phyloP scores from a whole-genome alignment of 1,140 invertebrate genomes.

The Callitettix versicolor region DNA sequence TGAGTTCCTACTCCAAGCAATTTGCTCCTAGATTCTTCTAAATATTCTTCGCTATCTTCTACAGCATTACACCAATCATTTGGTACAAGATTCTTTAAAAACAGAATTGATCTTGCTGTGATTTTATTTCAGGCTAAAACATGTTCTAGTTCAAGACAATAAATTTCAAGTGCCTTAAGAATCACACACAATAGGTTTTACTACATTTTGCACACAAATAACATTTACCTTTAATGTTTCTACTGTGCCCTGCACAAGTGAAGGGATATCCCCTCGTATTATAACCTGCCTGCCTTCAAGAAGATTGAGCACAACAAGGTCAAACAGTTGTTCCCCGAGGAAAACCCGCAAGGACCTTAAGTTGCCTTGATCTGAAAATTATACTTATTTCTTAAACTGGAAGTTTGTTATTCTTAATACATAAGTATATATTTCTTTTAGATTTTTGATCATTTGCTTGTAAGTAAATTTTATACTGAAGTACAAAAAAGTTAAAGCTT shows the following conservation, averaged over 20 bases:
- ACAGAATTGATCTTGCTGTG: too few species aligned
- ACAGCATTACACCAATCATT: conserved; percentile 14
- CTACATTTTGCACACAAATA: too few species aligned
- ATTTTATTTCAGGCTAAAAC: too few species aligned
- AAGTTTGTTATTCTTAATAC: too few species aligned
- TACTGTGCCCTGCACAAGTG: neutral
- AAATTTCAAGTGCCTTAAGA: too few species aligned
- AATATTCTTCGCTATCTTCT: conserved; percentile 18
- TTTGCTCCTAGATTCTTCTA: conserved; percentile 15
- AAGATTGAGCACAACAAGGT: neutral
- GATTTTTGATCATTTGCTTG: too few species aligned
- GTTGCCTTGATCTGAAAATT: conserved; percentile 2
- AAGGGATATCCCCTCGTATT: conserved; percentile 9
- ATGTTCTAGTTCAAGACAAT: too few species aligned
- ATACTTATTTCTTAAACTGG: too few species aligned
- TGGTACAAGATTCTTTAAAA: conserved; percentile 15
- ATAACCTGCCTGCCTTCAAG: conserved; percentile 12
- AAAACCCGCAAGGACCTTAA: conserved; percentile 6
- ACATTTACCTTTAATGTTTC: conserved; percentile 8
- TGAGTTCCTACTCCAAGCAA: conserved; percentile 19
- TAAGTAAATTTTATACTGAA: neutral
- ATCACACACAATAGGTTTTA: too few species aligned
- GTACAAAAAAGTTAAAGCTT: too few species aligned
- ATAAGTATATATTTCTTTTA: too few species aligned
- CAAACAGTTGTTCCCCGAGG: neutral